Percentiles rank a stretch among this genome's conserved stretches.
Conservation (phyloP, 2,888 invertebrate genomes). For the Kryphioiulus occultus region DNA sequence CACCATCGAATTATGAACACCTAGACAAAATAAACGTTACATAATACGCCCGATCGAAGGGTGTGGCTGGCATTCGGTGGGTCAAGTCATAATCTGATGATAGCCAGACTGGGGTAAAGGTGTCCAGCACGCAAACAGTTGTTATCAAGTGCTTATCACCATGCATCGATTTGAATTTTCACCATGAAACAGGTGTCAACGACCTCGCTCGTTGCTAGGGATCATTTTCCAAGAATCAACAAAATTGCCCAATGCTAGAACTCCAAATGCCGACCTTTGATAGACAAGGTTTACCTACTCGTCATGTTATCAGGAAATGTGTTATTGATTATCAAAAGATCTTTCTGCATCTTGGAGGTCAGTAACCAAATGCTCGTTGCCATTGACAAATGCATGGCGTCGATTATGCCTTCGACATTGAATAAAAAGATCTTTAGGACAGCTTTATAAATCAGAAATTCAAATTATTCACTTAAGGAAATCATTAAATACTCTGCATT, state of each 20-base stretch:
- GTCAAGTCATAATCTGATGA: not conserved
- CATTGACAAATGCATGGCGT: not conserved
- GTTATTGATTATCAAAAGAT: not conserved
- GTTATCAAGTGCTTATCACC: slow-evolving; percentile 16
- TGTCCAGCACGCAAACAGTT: slow-evolving; percentile 8
- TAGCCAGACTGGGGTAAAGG: not conserved
- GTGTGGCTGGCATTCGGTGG: not conserved
- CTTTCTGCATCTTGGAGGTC: not conserved
- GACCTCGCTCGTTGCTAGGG: not conserved
- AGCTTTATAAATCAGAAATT: too few species aligned
- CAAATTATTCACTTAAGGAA: too few species aligned
- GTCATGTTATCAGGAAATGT: not conserved
- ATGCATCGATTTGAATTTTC: slow-evolving; percentile 22
- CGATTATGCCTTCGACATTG: not conserved
- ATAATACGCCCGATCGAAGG: not conserved
- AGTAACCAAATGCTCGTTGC: not conserved
- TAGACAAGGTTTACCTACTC: not conserved
- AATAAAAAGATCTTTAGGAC: too few species aligned
- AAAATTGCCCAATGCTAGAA: not conserved
- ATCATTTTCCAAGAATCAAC: not conserved
- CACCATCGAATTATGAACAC: too few species aligned
- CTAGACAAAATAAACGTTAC: not conserved
- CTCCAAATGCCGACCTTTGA: not conserved
- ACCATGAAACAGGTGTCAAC: slow-evolving; percentile 11
- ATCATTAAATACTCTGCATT: too few species aligned